Evolutionary conservation across 2,888 invertebrate species (phyloP).

Genomic region (Spialia ferax): DNA sequence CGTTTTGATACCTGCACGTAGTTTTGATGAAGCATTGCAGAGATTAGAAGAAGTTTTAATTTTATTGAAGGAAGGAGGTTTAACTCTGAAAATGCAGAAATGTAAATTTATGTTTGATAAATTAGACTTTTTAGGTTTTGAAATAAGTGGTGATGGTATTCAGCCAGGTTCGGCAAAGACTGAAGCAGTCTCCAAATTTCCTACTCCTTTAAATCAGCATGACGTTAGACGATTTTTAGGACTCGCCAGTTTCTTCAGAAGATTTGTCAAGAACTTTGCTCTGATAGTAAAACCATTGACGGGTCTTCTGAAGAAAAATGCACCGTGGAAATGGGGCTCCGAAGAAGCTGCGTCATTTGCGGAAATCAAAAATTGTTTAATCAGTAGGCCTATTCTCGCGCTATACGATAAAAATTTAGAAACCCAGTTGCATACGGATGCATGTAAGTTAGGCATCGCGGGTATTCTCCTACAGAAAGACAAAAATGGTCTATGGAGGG

Average conservation of each 20-base stretch:
- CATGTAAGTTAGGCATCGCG: not conserved
- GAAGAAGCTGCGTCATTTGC: not conserved
- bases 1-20: not conserved
- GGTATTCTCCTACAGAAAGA: not conserved
- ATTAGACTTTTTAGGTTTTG: conserved; percentile 14
- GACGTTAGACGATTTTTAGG: not conserved
- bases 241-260: not conserved
- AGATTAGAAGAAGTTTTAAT: not conserved
- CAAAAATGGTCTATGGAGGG: not conserved
- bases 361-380: not conserved
- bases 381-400: not conserved
- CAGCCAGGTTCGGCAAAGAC: not conserved
- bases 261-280: not conserved
- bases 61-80: conserved; percentile 4
- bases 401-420: not conserved
- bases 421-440: conserved; percentile 10
- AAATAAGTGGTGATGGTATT: not conserved
- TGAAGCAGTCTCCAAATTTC: not conserved
- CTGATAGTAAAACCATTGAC: not conserved
- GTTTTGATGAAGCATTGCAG: not conserved
- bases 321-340: not conserved
- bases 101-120: conserved; percentile 8
- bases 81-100: conserved; percentile 2
- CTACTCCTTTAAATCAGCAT: not conserved
- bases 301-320: not conserved